Evolutionary conservation across 2,797 vertebrate genomes (phyloP).

Genomic region (Phaenicophaeus curvirostris): DNA sequence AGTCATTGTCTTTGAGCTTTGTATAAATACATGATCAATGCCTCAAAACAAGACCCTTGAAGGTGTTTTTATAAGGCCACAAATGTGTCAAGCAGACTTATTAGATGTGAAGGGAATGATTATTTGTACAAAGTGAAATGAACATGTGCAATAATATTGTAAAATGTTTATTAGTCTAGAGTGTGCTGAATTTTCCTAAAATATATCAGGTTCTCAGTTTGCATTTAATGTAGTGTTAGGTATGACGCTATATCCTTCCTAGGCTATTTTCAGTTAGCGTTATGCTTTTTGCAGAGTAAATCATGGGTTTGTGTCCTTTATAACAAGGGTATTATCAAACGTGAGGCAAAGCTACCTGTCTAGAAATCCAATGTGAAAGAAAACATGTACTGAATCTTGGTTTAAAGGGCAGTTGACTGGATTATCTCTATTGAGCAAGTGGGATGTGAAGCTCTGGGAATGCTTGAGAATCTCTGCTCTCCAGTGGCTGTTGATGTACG

Average conservation of each 20-base stretch:
- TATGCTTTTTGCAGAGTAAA: constrained; percentile 81
- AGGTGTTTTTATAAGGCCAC: constrained; percentile 85
- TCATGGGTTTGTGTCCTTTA: constrained; percentile 73
- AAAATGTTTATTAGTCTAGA: constrained; percentile 88
- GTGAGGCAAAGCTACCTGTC: constrained; percentile 61
- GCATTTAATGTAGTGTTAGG: constrained; percentile 87
- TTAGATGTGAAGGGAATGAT: constrained; percentile 87
- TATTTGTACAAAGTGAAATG: constrained; percentile 87
- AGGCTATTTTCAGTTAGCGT: constrained; percentile 81
- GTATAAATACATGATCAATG: constrained; percentile 82
- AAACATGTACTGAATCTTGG: background rate
- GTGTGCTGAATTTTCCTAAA: constrained; percentile 88
- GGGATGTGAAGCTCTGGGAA: background rate
- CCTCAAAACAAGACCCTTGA: constrained; percentile 78
- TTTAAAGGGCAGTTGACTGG: background rate
- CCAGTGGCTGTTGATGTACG: background rate
- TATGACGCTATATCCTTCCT: constrained; percentile 87
- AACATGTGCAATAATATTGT: constrained; percentile 88
- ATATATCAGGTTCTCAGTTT: constrained; percentile 87
- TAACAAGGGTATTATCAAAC: constrained; percentile 71
- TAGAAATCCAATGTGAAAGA: constrained; percentile 27
- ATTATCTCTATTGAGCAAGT: rapidly evolving
- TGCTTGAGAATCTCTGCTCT: background rate
- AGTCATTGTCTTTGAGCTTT: constrained; percentile 76
- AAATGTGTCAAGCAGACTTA: constrained; percentile 86